These are phyloP conservation scores for Xiphydria camelus DNA, from an alignment of 2,888 invertebrate species.

Conservation along the genomic window DNA sequence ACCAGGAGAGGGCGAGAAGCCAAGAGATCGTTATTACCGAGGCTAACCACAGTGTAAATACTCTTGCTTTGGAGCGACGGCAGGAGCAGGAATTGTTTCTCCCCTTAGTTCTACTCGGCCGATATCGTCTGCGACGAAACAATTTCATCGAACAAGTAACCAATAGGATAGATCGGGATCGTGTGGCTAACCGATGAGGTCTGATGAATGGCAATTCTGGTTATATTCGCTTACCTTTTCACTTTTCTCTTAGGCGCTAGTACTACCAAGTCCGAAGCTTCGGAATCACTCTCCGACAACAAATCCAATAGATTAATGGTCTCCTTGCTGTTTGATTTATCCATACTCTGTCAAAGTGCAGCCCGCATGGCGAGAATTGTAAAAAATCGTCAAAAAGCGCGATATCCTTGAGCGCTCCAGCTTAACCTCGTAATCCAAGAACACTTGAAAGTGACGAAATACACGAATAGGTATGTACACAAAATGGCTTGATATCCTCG, in stretches of 20 bases:
- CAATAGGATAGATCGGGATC: no score
- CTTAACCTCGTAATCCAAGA: no score
- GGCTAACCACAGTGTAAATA: conserved; percentile 45
- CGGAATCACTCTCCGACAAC: conserved; percentile 66
- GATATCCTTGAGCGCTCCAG: no score
- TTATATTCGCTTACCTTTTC: conserved; percentile 60
- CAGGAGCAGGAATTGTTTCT: conserved; percentile 37
- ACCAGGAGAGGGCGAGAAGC: conserved; percentile 53
- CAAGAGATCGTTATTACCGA: conserved; percentile 49
- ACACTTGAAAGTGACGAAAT: no score
- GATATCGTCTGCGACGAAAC: conserved; percentile 42
- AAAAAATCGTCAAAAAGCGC: no score
- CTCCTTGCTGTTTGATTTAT: conserved; percentile 62
- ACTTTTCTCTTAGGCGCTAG: conserved; percentile 64
- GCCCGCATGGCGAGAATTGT: no score
- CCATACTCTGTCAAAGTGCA: conserved; percentile 35
- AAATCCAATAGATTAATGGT: conserved; percentile 67
- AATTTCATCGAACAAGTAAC: no score
- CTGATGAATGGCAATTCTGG: no score
- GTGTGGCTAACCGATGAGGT: no score
- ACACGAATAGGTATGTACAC: no score
- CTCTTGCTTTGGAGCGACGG: conserved; percentile 35
- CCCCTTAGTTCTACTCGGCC: conserved; percentile 30
- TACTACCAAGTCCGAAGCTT: conserved; percentile 64
- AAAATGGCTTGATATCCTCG: no score